Evolutionary conservation across 2,113 vertebrate species (phyloP), one percentile per base, ranked within the genome.

Genomic region (Cyprinodon brontotheroides): DNA sequence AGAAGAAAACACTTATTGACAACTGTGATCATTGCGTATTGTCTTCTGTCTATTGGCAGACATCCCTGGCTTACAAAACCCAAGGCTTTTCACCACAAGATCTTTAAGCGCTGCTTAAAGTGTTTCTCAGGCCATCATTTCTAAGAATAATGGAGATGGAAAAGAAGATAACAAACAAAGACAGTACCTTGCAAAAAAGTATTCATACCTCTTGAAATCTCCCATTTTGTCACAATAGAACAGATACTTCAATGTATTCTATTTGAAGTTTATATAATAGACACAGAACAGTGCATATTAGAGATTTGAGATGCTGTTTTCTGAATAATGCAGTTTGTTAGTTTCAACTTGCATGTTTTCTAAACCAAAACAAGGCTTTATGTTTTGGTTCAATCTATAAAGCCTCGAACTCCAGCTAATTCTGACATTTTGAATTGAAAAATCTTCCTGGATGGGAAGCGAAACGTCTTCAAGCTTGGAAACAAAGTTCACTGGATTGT

Each of bases 1-100:
- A 74, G 29, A 80, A 77, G 61, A 78, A 74, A 78, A 75, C 53
- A 77, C 29, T 0, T 87, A 89, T 92, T 77, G 84, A 89, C 86
- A 83, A 59, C 47, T 75, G 37, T 81, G 83, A 88, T 85, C 65
- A 37, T 60, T 84, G 76, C 68, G 43, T 65, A 80, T 80, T 67
- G 73, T 89, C 41, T 73, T 75, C 29, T 71, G 61, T 68, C 81
- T 70, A 80, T 89, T 74, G 81, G 65, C 70, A 71, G 65, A 61
- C 74, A 75, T 75, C 60, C 72, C 39, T 59, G 41, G 67, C 72
- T 17, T 17, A 72, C 61, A 65, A 62, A 83, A 77, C 75, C 48
- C 48, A 66, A 78, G 68, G 65, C 67, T 80, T 72, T 68, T 86
- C 79, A 82, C 81, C 82, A 65, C 81, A 78, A 86, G 62, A 81